Evolutionary conservation across 2,797 vertebrate genomes (phyloP), one percentile per base, ranked within the genome.

Genomic region (Siniperca undulata): DNA sequence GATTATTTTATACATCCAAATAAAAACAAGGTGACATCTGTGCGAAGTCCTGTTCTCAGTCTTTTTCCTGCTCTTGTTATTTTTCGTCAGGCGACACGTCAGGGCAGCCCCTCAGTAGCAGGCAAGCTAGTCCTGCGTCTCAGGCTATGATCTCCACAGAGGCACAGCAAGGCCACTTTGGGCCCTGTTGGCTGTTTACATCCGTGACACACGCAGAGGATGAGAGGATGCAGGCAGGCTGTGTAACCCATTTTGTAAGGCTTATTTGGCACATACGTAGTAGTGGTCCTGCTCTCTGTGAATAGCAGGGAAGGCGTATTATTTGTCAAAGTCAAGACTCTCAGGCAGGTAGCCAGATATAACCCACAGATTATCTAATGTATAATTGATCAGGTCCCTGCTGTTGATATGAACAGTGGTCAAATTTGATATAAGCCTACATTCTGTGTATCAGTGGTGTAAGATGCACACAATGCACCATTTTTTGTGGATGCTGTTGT

Each of bases 11-110:
- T 24, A 24, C 6, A 52, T 46, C 22, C 56, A 77, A 79, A 86
- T 81, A 69, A 86, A 82, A 90, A 87, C 82, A 90, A 88, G 70
- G 85, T 87, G 80, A 89, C 84, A 86, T 83, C 78, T 78, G 48
- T 77, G 74, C 66, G n/a, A 64, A 74, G 73, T 78, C 70, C 59
- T 80, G 53, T 61, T 53, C 30, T 50, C 74, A 44, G 48, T 50
- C 50, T 70, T 75, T 56, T 48, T 14, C 46, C 61, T 78, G 60
- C 48, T 77, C 55, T 30, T 65, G 78, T 69, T 81, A 24, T 86
- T 88, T 88, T 86, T 73, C 70, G 19, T 83, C 84, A 87, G 83
- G 83, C 83, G 40, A 79, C 78, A 70, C 59, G 46, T 81, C 70
- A 61, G 82, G 81, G 53, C 90, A 84, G 73, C 82, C 81, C 60